Percentiles rank a stretch among this genome's conserved stretches.
These are phyloP conservation scores for Parazoanthus atlanticus DNA, from an alignment of 92 coral and sea anemone species.

Conservation along the genomic window DNA sequence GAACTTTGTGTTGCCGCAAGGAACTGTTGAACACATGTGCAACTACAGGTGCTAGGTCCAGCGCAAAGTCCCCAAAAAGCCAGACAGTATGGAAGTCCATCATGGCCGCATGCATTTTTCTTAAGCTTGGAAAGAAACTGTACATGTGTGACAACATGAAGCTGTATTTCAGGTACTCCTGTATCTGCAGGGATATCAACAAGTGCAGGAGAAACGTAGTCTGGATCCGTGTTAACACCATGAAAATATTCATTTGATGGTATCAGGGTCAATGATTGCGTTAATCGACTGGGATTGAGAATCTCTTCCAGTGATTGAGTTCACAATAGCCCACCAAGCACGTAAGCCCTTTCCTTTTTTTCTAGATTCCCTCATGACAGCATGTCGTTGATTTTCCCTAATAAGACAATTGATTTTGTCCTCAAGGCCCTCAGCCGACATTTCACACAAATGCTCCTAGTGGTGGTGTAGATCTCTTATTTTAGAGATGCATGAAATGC, in stretches of 20 bases:
- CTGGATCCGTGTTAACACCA: constrained; percentile 6
- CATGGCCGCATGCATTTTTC: constrained; percentile 28
- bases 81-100: constrained; percentile 37
- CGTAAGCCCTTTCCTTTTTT: constrained; percentile 27
- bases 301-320: constrained; percentile 40
- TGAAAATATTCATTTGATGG: constrained; percentile 32
- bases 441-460: too few relatives aligned
- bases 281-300: constrained; percentile 11
- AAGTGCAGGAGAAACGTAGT: constrained; percentile 22
- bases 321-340: constrained; percentile 35
- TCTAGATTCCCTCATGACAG: constrained; percentile 15
- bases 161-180: constrained; percentile 17
- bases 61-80: constrained; percentile 16
- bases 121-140: constrained; percentile 18
- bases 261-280: constrained; percentile 30
- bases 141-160: constrained; percentile 9
- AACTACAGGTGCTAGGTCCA: constrained; percentile 25
- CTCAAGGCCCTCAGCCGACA: constrained; percentile 27
- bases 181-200: constrained; percentile 6
- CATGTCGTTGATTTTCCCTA: constrained; percentile 29
- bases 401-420: constrained; percentile 18
- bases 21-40: constrained; percentile 30
- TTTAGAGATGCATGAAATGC: too few relatives aligned
- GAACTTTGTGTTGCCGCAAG: neutral
- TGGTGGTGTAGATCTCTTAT: too few relatives aligned